Evolutionary conservation across 2,797 vertebrate species (phyloP), one percentile per base, ranked within the genome.

Genomic region (Aeoliscus strigatus): DNA sequence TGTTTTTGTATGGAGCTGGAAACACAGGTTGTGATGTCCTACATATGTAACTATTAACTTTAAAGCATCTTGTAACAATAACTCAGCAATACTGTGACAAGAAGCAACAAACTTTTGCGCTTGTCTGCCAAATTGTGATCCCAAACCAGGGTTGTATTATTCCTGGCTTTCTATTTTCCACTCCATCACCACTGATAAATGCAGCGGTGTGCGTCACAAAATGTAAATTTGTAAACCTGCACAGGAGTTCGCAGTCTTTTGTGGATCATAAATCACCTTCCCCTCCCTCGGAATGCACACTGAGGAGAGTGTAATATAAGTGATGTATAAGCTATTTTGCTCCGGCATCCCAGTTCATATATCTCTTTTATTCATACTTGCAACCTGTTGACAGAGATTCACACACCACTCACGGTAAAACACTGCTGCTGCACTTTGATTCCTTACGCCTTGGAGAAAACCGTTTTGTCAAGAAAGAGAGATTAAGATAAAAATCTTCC

Each of bases 371-470:
- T 54, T 70, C 35, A 32, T 51, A 51, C 37, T 35, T 13, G 38
- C 47, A 45, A 70, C 54, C 71, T 60, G 58, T 73, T 69, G 74
- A 69, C 59, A 63, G 46, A 61, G 57, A 68, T 55, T 66, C 47
- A 66, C 39, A 39, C 51, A 27, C 57, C 24, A 25, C 55, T 68
- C 59, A 34, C 33, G 31, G 50, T 34, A 63, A 68, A 16, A 39
- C 48, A 25, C 34, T 16, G 34, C 28, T 8, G 53, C 46, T 45
- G 30, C 4, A 30, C 51, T 70, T 52, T 60, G 47, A 51, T 52
- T 66, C 55, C 27, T 41, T 27, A 14, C 37, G 43, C 58, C 54
- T 45, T 24, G 4, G 39, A 65, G 59, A 60, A 42, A 49, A 26
- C 48, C 49, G 57, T 58, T 17, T 31, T 59, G 64, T 66, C 60